Base-by-base conservation (phyloP, 1,140 invertebrate genomes). In the Pogonomyrmex californicus region DNA sequence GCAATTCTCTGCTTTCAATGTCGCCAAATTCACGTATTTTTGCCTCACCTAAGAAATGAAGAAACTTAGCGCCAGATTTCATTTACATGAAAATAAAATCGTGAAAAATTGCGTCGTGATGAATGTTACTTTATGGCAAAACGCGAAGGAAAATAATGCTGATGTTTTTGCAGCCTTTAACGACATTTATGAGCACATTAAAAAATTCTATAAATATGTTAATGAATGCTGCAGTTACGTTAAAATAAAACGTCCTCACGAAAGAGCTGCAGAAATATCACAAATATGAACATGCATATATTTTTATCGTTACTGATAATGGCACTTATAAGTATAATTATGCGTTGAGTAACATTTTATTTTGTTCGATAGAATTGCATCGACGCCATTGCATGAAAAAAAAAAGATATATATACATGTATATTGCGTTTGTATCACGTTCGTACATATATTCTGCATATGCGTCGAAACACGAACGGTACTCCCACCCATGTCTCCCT, bases 381-480 rank as follows among this genome's bases (percentile, higher is more conserved):
- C 47, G 65, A 47, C 79, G 79, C 44, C 79, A 60, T 38, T 83
- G 79, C 30, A 30, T 30, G 3, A 36, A 30, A 36, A 66, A 47
- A n/a, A 60, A 23, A 0, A n/a, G n/a, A n/a, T n/a, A 73, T 73
- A 30, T 47, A 62, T 56, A 70, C 14, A 49, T 38, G 17, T 44
- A 10, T n/a, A 6, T 58, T 36, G 54, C 17, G 33, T 56, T 54
- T 56, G 51, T 54, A 51, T 33, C 36, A 10, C 23, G 41, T 38
- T 38, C 51, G 41, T 44, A 41, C 47, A 33, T 60, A 41, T 23
- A 73, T 44, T 60, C 41, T 63, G 54, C 63, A 68, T 60, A 17
- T 47, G 63, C 76, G 54, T 86, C 77, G 85, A 86, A 70, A 82
- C 62, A 38, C 65, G 51, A 71, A 58, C 30, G 17, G 17, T 58